Evolutionary conservation across 2,113 vertebrate species (phyloP), one percentile per base, ranked within the genome.

Genomic region (Onychorhynchus coronatus): DNA sequence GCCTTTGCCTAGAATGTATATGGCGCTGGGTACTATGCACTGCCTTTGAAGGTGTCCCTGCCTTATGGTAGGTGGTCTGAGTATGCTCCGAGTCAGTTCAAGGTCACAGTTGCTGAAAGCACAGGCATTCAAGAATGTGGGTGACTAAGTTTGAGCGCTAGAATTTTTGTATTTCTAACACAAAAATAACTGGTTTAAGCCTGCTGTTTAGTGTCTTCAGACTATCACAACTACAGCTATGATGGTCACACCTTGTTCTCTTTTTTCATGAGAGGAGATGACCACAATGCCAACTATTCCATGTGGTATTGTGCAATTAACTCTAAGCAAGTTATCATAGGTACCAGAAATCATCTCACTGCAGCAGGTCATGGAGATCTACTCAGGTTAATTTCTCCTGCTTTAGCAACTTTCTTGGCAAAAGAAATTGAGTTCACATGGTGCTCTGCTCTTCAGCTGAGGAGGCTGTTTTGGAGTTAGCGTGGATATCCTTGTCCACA

Each of bases 361-460:
- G 6, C 28, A 44, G n/a, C 31, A 58, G n/a, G n/a, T 19, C 24
- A 16, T 11, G 19, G 44, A 31, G 4, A 52, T 47, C 14, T 24
- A 22, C 35, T 37, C 18, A 39, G 24, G 12, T 35, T 49, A 61
- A 49, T 41, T 78, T 35, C 21, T 78, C 2, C 37, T 78, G 12
- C n/a, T 66, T 66, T 62, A 62, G 8, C 11, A 81, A 52, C 21
- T 66, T 81, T 15, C 20, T 39, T 78, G 37, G 21, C 20, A 61
- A 61, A 41, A 42, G 28, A 68, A 65, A 55, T 52, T 20, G 18
- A 41, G 5, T 46, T 75, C 18, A n/a, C 2, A 25, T 0, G 0
- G 30, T 14, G 18, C 12, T 86, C 14, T 86, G 22, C 31, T 79
- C 70, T 75, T 89, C 56, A 37, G 47, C 9, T 49, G 49, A 49